Evolutionary conservation across 2,797 vertebrate genomes (phyloP), one percentile per base, ranked within the genome.

Genomic region (Austrolebias charrua): DNA sequence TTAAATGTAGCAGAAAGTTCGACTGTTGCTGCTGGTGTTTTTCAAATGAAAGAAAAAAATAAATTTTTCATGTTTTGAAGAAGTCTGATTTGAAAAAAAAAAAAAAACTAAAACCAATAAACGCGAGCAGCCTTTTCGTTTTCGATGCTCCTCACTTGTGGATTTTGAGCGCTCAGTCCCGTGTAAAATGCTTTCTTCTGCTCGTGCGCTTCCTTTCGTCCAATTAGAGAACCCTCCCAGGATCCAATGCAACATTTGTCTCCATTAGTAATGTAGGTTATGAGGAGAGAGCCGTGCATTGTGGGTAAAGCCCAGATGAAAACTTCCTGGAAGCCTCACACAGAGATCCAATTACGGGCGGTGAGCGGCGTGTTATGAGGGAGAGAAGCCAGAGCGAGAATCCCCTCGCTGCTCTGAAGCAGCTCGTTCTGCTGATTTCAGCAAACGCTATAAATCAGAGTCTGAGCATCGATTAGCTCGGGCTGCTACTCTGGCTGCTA

Each of bases 261-360:
- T 92, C 91, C 87, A 92, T 92, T 91, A 92, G 89, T 88, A 88
- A 89, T 90, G 87, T 89, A 86, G 84, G 88, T 88, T 91, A 85
- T 87, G 76, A 86, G 77, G 63, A 73, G 76, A 74, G 84, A 74
- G 75, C 78, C 45, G 63, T 73, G 85, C 68, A 76, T 83, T 81
- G 74, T 83, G 85, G 81, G 75, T 79, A 86, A 79, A 80, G 72
- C 79, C 76, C 77, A 58, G 55, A 74, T 82, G 81, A 83, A 71
- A 80, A 82, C 73, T 79, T 83, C 86, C 77, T 79, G 75, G 75
- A 81, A 81, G 63, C 75, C 78, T 85, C 81, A 78, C 46, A 54
- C 70, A 56, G 76, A 80, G 85, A 89, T 89, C 85, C 85, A 92
- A 91, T 91, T 91, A 90, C 82, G 74, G 48, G 55, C 47, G 16